Evolutionary conservation across 2,888 invertebrate genomes (phyloP), one percentile per base, ranked within the genome.

Genomic region (Sinodicranocentrus sp.): DNA sequence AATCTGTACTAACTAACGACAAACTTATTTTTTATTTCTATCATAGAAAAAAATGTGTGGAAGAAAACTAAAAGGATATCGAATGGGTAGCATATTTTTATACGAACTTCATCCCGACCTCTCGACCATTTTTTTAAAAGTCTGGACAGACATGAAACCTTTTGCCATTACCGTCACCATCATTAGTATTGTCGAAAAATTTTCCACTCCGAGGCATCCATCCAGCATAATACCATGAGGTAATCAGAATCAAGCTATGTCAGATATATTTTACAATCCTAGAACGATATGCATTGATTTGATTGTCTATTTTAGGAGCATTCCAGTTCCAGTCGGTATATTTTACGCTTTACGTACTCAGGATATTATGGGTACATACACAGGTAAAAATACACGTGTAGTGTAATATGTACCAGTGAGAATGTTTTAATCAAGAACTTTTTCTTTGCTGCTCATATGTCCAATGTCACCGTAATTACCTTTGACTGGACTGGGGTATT

Each of bases 381-480:
- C n/a, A n/a, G n/a, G n/a, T n/a, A n/a, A n/a, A n/a, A n/a, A n/a
- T n/a, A n/a, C n/a, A n/a, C n/a, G n/a, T n/a, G n/a, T 21, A 8
- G 10, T 59, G 13, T 48, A n/a, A 10, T 57, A 21, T 23, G 25
- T 57, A 52, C 52, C 52, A 8, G 19, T 23, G 10, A 33, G 10
- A 6, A 33, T 6, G 33, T 6, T 25, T 57, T 57, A 57, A 57
- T 57, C 57, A 57, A 57, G 57, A 25, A 2, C 17, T 33, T n/a
- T 61, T 28, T 33, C 28, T 17, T 8, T 23, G 61, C 28, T 13
- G 13, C 26, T 26, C 2, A 15, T 48, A 3, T 10, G 2, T 48
- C 17, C 61, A 65, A 65, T 43, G 65, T 43, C 39, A 65, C 19
- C 43, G 65, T 65, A 65, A 65, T 65, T 65, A 17, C 65, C 6